Conservation (phyloP, 92 coral and sea anemone species). For the Bergia sp. region DNA sequence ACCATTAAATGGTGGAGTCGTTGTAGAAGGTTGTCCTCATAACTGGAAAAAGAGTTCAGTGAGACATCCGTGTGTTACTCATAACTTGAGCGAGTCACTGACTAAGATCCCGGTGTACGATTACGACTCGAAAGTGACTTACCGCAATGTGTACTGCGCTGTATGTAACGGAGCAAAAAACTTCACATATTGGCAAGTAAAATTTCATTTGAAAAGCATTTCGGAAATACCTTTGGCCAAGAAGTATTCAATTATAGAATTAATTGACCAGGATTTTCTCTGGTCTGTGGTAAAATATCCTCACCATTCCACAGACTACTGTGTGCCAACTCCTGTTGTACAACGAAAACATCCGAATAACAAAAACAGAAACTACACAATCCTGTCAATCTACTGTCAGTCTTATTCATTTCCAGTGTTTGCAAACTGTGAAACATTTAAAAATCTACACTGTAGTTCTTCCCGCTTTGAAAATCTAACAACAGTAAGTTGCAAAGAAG, state of each 20-base stretch:
- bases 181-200: constrained; percentile 30
- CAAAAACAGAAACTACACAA: not conserved
- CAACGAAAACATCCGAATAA: too few relatives aligned
- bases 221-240: too few relatives aligned
- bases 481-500: not conserved
- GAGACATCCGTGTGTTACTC: not conserved
- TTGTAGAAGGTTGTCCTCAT: constrained; percentile 5
- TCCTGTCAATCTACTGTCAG: not conserved
- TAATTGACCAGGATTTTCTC: not conserved
- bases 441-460: not conserved
- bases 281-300: too few relatives aligned
- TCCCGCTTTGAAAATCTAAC: not conserved
- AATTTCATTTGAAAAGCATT: not conserved
- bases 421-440: not conserved
- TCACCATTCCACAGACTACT: too few relatives aligned
- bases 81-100: not conserved
- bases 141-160: constrained; percentile 17
- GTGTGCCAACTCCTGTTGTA: too few relatives aligned
- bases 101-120: constrained; percentile 18
- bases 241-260: not conserved
- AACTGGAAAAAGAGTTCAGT: not conserved
- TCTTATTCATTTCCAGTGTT: not conserved
- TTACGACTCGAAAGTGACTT: not conserved
- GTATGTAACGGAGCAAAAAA: constrained; percentile 9
- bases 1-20: not conserved